phyloP scores from a whole-genome alignment of 2,888 invertebrate genomes.

The Drosophila falleni region DNA sequence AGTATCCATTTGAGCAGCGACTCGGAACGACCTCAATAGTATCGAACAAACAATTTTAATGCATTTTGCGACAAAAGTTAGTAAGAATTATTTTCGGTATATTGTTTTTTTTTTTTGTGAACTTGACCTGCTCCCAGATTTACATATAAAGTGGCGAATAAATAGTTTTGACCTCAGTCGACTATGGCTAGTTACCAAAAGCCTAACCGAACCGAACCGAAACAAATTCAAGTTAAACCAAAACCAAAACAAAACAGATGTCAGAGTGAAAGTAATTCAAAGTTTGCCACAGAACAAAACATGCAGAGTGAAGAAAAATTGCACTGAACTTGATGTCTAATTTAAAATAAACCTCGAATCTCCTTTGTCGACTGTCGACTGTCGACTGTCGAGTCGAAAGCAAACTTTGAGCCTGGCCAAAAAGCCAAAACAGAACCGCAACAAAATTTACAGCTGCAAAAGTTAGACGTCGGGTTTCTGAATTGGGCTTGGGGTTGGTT shows the following conservation, averaged over 20 bases:
- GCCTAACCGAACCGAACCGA: constrained; percentile 6
- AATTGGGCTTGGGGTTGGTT: not conserved
- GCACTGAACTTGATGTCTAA: constrained; percentile 68
- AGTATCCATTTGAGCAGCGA: not conserved
- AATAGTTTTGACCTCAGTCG: constrained; percentile 31
- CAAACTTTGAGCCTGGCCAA: constrained; percentile 32
- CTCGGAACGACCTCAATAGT: not conserved
- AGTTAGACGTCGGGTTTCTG: constrained; percentile 47
- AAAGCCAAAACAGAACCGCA: constrained; percentile 61
- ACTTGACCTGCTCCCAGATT: not conserved
- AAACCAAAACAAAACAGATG: constrained; percentile 39
- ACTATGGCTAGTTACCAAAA: constrained; percentile 13
- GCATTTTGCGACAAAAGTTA: not conserved
- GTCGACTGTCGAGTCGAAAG: constrained; percentile 4
- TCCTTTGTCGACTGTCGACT: constrained; percentile 10
- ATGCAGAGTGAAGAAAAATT: constrained; percentile 66
- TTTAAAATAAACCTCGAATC: constrained; percentile 67
- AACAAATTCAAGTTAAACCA: not conserved
- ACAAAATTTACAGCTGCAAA: constrained; percentile 71
- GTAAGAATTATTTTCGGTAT: not conserved
- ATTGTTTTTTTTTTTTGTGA: constrained; percentile 6
- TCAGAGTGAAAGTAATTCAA: constrained; percentile 65
- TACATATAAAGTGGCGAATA: constrained; percentile 29
- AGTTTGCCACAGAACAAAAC: constrained; percentile 69
- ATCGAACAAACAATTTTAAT: not conserved